A percentile compares a stretch with the other conserved stretches of the same genome.
These are phyloP conservation scores for Melitaea athalia DNA, from an alignment of 2,888 invertebrate genomes.

Conservation along the genomic window DNA sequence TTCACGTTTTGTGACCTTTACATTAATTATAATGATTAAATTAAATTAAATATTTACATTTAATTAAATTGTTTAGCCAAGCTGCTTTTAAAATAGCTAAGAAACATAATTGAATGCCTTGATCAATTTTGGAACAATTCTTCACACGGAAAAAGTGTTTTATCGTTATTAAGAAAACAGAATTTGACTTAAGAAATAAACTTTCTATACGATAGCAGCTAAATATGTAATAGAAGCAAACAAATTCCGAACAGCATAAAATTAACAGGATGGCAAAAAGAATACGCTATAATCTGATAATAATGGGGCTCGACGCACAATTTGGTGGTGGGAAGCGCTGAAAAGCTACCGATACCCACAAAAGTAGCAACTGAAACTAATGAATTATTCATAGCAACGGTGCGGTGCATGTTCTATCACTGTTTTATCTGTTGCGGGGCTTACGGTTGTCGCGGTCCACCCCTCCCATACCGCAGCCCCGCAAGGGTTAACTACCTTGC, in stretches of 20 bases:
- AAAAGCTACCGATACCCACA: constrained; percentile 82
- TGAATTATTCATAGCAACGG: constrained; percentile 82
- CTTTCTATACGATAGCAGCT: background rate
- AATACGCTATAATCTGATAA: constrained; percentile 63
- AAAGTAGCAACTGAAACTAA: constrained; percentile 82
- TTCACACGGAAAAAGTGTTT: too few species aligned
- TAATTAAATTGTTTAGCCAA: too few species aligned
- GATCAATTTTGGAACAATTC: too few species aligned
- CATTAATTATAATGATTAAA: too few species aligned
- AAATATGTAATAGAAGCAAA: constrained; percentile 15
- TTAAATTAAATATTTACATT: too few species aligned
- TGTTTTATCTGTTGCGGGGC: constrained; percentile 83
- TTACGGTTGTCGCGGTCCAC: constrained; percentile 48
- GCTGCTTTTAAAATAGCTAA: too few species aligned
- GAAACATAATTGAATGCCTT: too few species aligned
- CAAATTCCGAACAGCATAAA: constrained; percentile 31
- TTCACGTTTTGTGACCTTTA: too few species aligned
- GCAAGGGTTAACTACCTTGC: constrained; percentile 79
- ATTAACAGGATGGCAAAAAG: constrained; percentile 56
- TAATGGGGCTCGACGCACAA: constrained; percentile 77
- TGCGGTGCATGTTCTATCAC: constrained; percentile 83
- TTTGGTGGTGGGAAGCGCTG: constrained; percentile 78
- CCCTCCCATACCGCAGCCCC: constrained; percentile 50
- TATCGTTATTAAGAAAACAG: background rate
- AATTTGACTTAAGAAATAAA: background rate